Conservation (phyloP, 1,140 invertebrate genomes). For the Platyura marginata region DNA sequence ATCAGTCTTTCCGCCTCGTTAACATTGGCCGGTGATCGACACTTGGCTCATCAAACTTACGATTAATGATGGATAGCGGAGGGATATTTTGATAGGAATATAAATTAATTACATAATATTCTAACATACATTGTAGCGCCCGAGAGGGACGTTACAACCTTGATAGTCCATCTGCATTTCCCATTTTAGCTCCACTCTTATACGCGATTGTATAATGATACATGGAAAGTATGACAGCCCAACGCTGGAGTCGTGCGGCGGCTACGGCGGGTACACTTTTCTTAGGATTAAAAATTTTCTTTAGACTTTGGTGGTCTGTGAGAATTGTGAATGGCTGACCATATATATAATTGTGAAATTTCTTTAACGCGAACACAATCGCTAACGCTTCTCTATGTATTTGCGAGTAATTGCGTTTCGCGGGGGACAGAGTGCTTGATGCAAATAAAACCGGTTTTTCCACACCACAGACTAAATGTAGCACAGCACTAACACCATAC, state of each 20-base stretch:
- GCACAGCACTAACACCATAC: constrained; percentile 25
- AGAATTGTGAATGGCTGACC: constrained; percentile 24
- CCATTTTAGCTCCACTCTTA: background rate
- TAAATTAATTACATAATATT: too few relatives aligned
- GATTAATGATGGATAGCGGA: too few relatives aligned
- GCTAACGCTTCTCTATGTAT: constrained; percentile 32
- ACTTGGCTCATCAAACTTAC: too few relatives aligned
- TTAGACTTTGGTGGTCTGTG: constrained; percentile 29
- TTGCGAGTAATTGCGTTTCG: constrained; percentile 30
- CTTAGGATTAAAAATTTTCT: constrained; percentile 19
- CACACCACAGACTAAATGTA: constrained; percentile 18
- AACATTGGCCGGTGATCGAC: too few relatives aligned
- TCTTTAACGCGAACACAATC: constrained; percentile 26
- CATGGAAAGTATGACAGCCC: constrained; percentile 9
- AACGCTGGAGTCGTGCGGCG: constrained; percentile 13
- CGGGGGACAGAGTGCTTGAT: constrained; percentile 24
- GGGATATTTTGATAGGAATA: too few relatives aligned
- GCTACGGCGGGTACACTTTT: constrained; percentile 10
- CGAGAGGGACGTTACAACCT: too few relatives aligned
- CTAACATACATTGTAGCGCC: too few relatives aligned
- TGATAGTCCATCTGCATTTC: background rate
- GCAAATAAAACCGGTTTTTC: constrained; percentile 28
- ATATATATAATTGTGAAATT: constrained; percentile 31
- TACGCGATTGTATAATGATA: constrained; percentile 8
- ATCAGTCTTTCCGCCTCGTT: too few relatives aligned